Percentiles rank a stretch among this genome's conserved stretches.
Evolutionary conservation across 2,797 vertebrate species (phyloP).

Genomic region (Amniataba percoides): DNA sequence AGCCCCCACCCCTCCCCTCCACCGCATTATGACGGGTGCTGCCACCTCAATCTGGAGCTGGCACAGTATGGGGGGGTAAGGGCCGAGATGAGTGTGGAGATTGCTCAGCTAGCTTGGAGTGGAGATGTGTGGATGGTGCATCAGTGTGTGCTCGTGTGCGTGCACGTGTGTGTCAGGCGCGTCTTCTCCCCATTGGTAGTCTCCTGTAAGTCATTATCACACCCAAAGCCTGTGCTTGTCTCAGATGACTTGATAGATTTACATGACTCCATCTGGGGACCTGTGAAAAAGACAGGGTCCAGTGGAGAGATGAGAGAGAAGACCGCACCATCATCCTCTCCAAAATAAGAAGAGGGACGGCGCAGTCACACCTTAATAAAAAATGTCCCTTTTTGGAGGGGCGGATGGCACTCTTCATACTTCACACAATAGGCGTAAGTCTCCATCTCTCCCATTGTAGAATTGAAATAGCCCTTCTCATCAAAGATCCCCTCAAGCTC

Average conservation of each 20-base stretch:
- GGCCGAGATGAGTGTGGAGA: conserved; percentile 72
- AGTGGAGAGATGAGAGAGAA: conserved; percentile 69
- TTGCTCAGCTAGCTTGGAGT: conserved; percentile 67
- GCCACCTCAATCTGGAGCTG: conserved; percentile 85
- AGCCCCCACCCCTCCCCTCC: conserved; percentile 50
- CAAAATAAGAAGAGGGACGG: conserved; percentile 74
- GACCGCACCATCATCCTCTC: conserved; percentile 72
- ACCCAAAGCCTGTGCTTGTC: conserved; percentile 83
- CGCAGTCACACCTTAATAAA: conserved; percentile 78
- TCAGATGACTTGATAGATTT: conserved; percentile 86
- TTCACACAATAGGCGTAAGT: conserved; percentile 77
- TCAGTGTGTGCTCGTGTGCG: conserved; percentile 51
- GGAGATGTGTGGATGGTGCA: conserved; percentile 69
- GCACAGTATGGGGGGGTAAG: conserved; percentile 69
- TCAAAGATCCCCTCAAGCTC: conserved; percentile 71
- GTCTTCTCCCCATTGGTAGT: conserved; percentile 77
- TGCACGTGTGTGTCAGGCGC: conserved; percentile 41
- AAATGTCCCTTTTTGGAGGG: conserved; percentile 53
- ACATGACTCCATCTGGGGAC: conserved; percentile 86
- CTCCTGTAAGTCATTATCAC: conserved; percentile 92
- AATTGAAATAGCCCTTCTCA: conserved; percentile 74
- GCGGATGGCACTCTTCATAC: conserved; percentile 53
- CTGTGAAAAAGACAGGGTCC: conserved; percentile 73
- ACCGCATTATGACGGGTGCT: conserved; percentile 76
- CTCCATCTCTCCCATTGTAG: conserved; percentile 68